phyloP scores from a whole-genome alignment of 2,797 vertebrate species.

The Halcyon chelicuti region DNA sequence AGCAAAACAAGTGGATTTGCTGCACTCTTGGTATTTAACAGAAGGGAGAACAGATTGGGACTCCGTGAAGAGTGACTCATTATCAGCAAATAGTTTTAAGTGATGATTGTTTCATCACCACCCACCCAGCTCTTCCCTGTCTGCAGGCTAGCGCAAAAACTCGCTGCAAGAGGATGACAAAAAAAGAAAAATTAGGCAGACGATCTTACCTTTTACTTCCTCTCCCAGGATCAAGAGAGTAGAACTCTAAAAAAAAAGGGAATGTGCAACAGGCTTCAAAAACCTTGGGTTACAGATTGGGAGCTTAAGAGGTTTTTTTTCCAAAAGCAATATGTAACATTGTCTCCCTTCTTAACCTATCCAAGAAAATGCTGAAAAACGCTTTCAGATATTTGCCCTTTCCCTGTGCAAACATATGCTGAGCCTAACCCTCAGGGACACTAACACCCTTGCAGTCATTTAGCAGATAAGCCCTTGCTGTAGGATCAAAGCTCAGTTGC shows the following conservation, averaged over 20 bases:
- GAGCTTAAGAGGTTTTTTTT: background rate
- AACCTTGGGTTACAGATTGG: background rate
- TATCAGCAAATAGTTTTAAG: slow-evolving; percentile 73
- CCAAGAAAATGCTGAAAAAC: background rate
- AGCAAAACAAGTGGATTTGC: slow-evolving; percentile 33
- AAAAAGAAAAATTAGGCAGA: background rate
- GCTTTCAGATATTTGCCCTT: slow-evolving; percentile 11
- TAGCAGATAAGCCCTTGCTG: slow-evolving; percentile 13
- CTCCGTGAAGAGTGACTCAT: slow-evolving; percentile 67
- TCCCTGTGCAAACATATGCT: slow-evolving; percentile 53
- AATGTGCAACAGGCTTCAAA: background rate
- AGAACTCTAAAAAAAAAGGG: background rate
- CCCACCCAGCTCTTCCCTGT: slow-evolving; percentile 57
- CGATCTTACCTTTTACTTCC: slow-evolving; percentile 5
- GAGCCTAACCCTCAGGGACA: slow-evolving; percentile 46
- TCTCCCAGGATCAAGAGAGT: background rate
- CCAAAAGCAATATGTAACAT: background rate
- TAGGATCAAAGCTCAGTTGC: slow-evolving; percentile 26
- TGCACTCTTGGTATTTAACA: slow-evolving; percentile 27
- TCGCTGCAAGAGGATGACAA: background rate
- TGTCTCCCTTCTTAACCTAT: background rate
- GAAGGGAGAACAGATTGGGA: slow-evolving; percentile 70
- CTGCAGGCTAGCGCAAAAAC: slow-evolving; percentile 28
- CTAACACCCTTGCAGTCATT: slow-evolving; percentile 9
- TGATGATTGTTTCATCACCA: slow-evolving; percentile 68